phyloP scores from a whole-genome alignment of 2,888 invertebrate genomes.

The Cephus rjabovi region DNA sequence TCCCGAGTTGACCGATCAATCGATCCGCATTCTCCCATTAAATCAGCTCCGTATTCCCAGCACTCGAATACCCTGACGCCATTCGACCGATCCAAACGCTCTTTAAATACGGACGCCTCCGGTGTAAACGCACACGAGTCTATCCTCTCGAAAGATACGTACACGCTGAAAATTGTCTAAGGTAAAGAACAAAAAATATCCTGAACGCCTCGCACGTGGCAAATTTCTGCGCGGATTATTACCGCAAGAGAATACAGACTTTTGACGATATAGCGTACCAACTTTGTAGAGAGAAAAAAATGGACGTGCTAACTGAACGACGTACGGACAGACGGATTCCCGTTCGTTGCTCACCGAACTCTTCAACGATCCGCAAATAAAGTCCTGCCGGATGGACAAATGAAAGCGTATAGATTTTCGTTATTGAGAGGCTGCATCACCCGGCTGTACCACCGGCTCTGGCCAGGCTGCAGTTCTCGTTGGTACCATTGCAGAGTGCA shows the following conservation, averaged over 20 bases:
- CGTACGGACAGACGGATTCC: neutral
- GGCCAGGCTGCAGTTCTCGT: constrained; percentile 40
- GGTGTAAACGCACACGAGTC: neutral
- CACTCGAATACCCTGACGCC: neutral
- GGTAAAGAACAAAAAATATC: neutral
- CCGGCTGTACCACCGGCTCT: constrained; percentile 35
- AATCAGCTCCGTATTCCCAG: neutral
- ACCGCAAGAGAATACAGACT: neutral
- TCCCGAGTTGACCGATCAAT: neutral
- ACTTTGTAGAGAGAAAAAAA: neutral
- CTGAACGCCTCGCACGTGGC: neutral
- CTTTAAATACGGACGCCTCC: neutral
- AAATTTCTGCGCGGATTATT: neutral
- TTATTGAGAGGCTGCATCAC: constrained; percentile 57
- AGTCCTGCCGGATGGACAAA: constrained; percentile 55
- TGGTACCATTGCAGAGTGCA: constrained; percentile 53
- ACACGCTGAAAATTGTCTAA: neutral
- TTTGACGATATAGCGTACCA: neutral
- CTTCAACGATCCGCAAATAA: constrained; percentile 54
- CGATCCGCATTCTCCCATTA: neutral
- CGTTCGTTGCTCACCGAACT: constrained; percentile 32
- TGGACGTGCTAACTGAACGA: neutral
- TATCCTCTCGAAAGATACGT: neutral
- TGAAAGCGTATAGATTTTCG: constrained; percentile 62
- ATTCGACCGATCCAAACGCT: neutral